Percentiles rank a stretch among this genome's conserved stretches.
These are phyloP conservation scores for Muntiacus reevesi DNA, from an alignment of 2,113 vertebrate species.

Conservation along the genomic window DNA sequence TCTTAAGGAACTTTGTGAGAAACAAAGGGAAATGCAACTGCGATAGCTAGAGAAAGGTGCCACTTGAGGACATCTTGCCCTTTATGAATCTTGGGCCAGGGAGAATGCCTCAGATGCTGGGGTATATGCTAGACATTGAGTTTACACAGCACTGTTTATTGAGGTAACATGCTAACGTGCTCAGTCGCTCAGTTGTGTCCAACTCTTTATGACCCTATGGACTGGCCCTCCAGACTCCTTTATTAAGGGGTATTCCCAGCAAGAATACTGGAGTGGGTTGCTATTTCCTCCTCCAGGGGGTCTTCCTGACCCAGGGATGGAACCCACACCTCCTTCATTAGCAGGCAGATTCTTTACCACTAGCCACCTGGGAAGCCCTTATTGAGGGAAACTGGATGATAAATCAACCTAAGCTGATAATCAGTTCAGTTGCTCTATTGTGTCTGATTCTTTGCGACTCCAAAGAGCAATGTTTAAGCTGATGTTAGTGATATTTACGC, in stretches of 20 bases:
- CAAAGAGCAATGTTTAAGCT: background rate
- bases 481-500: background rate
- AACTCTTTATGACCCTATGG: background rate
- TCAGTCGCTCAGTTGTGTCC: background rate
- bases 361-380: background rate
- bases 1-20: constrained; percentile 33
- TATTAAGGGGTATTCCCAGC: background rate
- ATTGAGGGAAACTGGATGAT: background rate
- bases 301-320: background rate
- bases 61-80: constrained; percentile 38
- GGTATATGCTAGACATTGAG: background rate
- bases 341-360: background rate
- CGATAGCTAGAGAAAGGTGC: constrained; percentile 38
- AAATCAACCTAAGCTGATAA: background rate
- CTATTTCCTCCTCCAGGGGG: background rate
- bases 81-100: background rate
- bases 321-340: background rate
- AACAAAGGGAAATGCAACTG: constrained; percentile 65
- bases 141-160: background rate
- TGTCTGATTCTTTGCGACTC: background rate
- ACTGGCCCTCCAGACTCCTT: background rate
- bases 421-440: background rate
- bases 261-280: background rate
- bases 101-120: background rate
- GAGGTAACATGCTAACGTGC: background rate